Evolutionary conservation across 2,888 invertebrate genomes (phyloP), one percentile per base, ranked within the genome.

Genomic region (Dyspetes luteomarginatus): DNA sequence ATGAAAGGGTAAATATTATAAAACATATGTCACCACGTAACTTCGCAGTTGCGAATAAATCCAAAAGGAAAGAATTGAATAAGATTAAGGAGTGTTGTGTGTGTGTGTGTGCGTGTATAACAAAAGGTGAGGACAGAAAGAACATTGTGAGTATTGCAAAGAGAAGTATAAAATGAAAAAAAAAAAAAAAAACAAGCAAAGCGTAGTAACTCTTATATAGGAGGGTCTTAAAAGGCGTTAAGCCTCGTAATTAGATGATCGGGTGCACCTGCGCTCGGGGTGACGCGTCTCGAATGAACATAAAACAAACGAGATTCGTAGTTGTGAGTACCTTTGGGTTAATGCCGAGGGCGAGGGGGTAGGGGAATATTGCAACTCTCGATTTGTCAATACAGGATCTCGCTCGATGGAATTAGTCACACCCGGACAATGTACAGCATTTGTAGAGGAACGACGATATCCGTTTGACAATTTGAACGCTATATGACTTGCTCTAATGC

Each of bases 311-410:
- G 48, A 64, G 62, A 48, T 45, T 36, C 28, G 30, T 62, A 45
- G 48, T 30, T 45, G 28, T n/a, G 71, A 50, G 4, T 30, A 45
- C 56, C 26, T 52, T 48, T 48, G 67, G 56, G 50, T 56, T 56
- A 26, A 55, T 22, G 52, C 12, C 56, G 56, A 56, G 19, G 45
- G 24, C 4, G 45, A 30, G 30, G 58, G 56, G 64, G 60, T 48
- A 75, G 45, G 52, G 28, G 50, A 30, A 58, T 73, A 75, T 56
- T 58, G 69, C 77, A 77, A 62, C 72, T 78, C 85, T 78, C 85
- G 87, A 89, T 89, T 89, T 88, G 89, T 89, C 87, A 86, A 87
- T 86, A 86, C 86, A 84, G 88, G 86, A 88, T 89, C 88, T 88
- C 82, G 84, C 74, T 45, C 69, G 81, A 76, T 52, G 84, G 79